Evolutionary conservation across 2,888 invertebrate species (phyloP), one percentile per base, ranked within the genome.

Genomic region (Anorthoa munda): DNA sequence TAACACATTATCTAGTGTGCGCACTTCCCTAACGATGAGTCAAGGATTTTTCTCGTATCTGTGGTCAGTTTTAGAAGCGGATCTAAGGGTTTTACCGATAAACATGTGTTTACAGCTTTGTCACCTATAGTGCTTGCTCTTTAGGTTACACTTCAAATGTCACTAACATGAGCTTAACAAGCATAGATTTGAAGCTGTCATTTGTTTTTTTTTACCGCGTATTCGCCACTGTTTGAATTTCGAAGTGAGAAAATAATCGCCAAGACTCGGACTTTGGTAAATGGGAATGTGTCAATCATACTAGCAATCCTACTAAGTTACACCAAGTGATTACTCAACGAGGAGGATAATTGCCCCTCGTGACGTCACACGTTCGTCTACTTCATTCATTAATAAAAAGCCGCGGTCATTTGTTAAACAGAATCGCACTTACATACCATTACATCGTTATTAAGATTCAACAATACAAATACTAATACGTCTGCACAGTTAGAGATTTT

Each of bases 371-470:
- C 48, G 61, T n/a, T 50, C 39, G 26, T 59, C 26, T 65, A 74
- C 65, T 59, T 56, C 59, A 73, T 69, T 82, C 55, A 69, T 80
- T 81, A 80, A 66, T 60, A 66, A 67, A 67, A 50, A 12, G 46
- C 46, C 48, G 48, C 12, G 18, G 17, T 48, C 12, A 67, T 66
- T 78, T 74, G 58, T 60, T 67, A 70, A 23, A 55, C 18, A 68
- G 21, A 21, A 73, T 39, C 61, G 63, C 48, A 15, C 51, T 31
- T 69, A 23, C 51, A 68, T 15, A 56, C 58, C 55, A 56, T 56
- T 45, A 58, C 17, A 66, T 56, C 46, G 58, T 65, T 15, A 65
- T 67, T 67, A 17, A 26, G 9, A 66, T 53, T 53, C 2, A 69
- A 65, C 21, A 5, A 31, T 50, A 73, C 17, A 13, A 21, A 46